Evolutionary conservation across 2,113 vertebrate species (phyloP), one percentile per base, ranked within the genome.

Genomic region (Etheostoma spectabile): DNA sequence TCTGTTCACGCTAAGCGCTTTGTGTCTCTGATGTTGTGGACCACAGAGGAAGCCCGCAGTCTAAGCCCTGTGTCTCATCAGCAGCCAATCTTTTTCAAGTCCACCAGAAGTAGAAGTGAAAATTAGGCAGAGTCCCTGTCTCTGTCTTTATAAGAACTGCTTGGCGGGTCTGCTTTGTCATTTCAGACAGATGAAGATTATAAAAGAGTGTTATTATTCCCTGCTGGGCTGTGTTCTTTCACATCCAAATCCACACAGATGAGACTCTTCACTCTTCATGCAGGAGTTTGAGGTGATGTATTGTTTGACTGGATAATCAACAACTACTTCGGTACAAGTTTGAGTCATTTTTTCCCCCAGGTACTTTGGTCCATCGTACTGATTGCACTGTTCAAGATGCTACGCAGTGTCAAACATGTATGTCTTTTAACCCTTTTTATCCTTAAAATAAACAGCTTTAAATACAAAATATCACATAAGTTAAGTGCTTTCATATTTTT

Each of bases 1-100:
- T 88, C 68, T 46, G 66, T 45, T 74, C 88, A 81, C 21, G 70
- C 88, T 91, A 70, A 71, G 86, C 68, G 77, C 61, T 75, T 69
- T 75, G 12, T 61, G 60, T 51, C 59, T 80, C 71, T 79, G 75
- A 89, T 88, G 84, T 48, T 22, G 59, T 62, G 72, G 67, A 57
- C 64, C 61, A 69, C 24, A 70, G 55, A 60, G 68, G 61, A 62
- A 74, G 53, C 22, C 60, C 4, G 11, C 70, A 59, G 61, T 35
- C 53, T 49, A n/a, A 67, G 18, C 62, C 30, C 24, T 19, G 66
- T 5, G 13, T 62, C 69, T 63, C 56, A 71, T 72, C 75, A 73
- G 68, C 77, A 70, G 66, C 59, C 68, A 84, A 63, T 88, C 46
- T 67, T 65, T 71, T 33, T 65, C 52, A 63, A 63, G 66, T 35